Evolutionary conservation across 23 tunicate genomes (phyloP).

Genomic region (Clavelina lepadiformis): DNA sequence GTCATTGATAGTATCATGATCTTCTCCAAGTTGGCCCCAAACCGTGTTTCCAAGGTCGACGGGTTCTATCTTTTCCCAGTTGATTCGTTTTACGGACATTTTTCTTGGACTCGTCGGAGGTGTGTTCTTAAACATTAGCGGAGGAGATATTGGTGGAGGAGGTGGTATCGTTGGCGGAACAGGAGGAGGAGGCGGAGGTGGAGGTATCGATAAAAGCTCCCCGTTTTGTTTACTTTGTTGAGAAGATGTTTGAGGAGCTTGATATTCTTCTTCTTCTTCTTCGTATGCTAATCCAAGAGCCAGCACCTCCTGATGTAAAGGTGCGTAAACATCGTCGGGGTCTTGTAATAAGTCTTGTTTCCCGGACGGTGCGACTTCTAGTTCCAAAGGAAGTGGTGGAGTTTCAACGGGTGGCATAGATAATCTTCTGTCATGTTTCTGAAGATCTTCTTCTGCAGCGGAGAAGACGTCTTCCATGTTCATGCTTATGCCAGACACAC

Average conservation of each 20-base stretch:
- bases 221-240: background rate
- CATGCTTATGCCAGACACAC: constrained; percentile 60
- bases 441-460: constrained; percentile 53
- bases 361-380: background rate
- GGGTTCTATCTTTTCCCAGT: constrained; percentile 89
- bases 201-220: background rate
- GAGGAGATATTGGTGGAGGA: constrained; percentile 58
- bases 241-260: constrained; percentile 11
- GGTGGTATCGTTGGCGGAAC: constrained; percentile 49
- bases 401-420: background rate
- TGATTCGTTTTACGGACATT: constrained; percentile 69
- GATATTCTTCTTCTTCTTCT: constrained; percentile 13
- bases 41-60: constrained; percentile 68
- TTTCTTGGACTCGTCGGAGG: constrained; percentile 36
- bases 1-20: constrained; percentile 68
- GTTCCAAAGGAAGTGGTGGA: constrained; percentile 19
- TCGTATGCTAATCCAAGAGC: constrained; percentile 65
- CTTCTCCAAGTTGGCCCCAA: constrained; percentile 90
- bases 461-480: constrained; percentile 59
- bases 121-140: constrained; percentile 19
- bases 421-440: constrained; percentile 7
- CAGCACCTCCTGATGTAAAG: constrained; percentile 54
- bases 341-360: background rate
- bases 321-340: constrained; percentile 51
- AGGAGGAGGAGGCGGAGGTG: constrained; percentile 40